A percentile compares a stretch with the other conserved stretches of the same genome.
Conservation (phyloP, 2,113 vertebrate genomes). For the Pristiophorus japonicus region DNA sequence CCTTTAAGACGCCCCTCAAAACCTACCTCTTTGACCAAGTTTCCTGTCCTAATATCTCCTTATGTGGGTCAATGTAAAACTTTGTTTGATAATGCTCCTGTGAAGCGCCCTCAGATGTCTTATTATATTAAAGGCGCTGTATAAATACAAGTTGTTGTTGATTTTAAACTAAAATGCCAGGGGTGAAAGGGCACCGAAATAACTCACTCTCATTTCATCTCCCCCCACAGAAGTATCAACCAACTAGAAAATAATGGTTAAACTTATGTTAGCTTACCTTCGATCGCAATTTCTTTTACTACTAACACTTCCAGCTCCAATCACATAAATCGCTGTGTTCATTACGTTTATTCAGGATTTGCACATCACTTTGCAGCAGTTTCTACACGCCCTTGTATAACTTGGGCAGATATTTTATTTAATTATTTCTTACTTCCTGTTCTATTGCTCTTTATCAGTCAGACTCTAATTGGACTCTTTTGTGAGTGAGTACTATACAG, state of each 20-base stretch:
- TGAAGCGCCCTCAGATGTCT: neutral
- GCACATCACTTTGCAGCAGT: neutral
- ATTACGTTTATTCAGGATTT: neutral
- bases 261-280: neutral
- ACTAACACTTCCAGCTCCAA: neutral
- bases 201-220: neutral
- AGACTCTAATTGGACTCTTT: neutral
- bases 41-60: neutral
- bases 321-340: neutral
- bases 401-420: neutral
- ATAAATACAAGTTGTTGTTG: neutral
- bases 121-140: neutral
- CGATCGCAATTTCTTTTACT: neutral
- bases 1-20: neutral
- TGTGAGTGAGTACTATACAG: neutral
- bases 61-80: neutral
- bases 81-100: neutral
- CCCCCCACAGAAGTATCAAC: neutral
- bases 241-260: neutral
- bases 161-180: neutral
- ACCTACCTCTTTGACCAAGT: too few species aligned
- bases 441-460: neutral
- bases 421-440: neutral
- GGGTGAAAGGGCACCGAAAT: neutral
- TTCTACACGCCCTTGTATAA: neutral